Conservation (phyloP, 2,888 invertebrate species). For the Caenorhabditis sp. region DNA sequence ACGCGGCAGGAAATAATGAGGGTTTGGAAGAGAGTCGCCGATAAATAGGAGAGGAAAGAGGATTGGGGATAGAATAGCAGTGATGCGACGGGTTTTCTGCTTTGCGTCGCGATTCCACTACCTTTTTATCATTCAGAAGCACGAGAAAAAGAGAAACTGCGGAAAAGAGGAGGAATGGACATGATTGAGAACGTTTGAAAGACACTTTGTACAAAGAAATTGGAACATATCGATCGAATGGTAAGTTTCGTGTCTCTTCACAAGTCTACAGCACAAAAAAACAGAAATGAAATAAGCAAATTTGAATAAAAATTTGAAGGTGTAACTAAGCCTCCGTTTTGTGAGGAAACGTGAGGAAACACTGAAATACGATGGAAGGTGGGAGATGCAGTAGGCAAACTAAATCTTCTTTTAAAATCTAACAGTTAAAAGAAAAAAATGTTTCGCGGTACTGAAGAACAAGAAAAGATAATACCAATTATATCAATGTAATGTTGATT, state of each 20-base stretch:
- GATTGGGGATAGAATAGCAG: slow-evolving; percentile 11
- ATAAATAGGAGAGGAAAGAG: not conserved
- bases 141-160: slow-evolving; percentile 7
- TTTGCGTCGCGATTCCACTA: slow-evolving; percentile 14
- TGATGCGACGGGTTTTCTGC: slow-evolving; percentile 37
- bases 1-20: slow-evolving; percentile 11
- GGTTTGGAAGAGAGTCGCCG: slow-evolving; percentile 8
- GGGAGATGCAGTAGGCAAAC: too few species aligned
- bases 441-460: too few species aligned
- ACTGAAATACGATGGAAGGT: too few species aligned
- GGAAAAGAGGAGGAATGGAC: slow-evolving; percentile 13
- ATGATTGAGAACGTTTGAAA: slow-evolving; percentile 11
- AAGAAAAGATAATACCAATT: slow-evolving; percentile 58
- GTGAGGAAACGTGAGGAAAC: too few species aligned
- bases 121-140: slow-evolving; percentile 21
- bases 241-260: slow-evolving; percentile 4
- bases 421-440: too few species aligned
- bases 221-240: slow-evolving; percentile 18
- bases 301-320: not conserved
- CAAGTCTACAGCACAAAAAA: not conserved
- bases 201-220: not conserved
- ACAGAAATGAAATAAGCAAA: not conserved
- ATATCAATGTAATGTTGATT: slow-evolving; percentile 45
- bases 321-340: too few species aligned
- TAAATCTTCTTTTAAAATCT: too few species aligned